Evolutionary conservation across 2,888 invertebrate genomes (phyloP).

Genomic region (Pollenia angustigena): DNA sequence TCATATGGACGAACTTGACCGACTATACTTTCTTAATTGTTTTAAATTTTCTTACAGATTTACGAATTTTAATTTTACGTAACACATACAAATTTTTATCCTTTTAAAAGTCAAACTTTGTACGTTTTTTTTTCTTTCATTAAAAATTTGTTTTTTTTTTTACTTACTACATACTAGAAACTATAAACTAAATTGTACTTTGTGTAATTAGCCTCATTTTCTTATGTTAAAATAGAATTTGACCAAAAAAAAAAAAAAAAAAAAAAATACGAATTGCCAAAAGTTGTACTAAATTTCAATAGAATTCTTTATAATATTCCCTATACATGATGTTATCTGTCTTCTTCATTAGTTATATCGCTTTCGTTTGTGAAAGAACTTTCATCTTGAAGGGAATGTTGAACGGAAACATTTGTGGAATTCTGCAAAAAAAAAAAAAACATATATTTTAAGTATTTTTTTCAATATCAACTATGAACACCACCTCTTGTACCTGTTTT

Average conservation of each 20-base stretch:
- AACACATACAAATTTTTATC: background rate
- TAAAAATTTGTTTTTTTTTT: background rate
- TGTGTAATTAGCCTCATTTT: conserved; percentile 62
- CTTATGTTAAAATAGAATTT: conserved; percentile 27
- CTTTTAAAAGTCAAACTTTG: background rate
- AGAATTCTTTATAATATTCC: conserved; percentile 6
- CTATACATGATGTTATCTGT: conserved; percentile 55
- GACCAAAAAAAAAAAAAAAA: conserved; percentile 17
- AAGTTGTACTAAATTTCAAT: conserved; percentile 61
- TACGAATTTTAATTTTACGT: too few species aligned
- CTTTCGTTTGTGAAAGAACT: conserved; percentile 26
- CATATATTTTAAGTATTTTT: background rate
- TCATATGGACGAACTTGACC: too few species aligned
- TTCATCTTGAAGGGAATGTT: conserved; percentile 50
- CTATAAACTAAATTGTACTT: conserved; percentile 68
- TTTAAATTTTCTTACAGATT: too few species aligned
- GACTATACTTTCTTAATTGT: too few species aligned
- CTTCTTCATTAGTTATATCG: conserved; percentile 4
- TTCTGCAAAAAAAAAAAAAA: conserved; percentile 27
- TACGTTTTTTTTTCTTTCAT: background rate
- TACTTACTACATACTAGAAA: conserved; percentile 19
- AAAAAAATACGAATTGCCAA: conserved; percentile 48
- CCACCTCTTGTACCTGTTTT: conserved; percentile 80
- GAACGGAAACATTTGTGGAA: conserved; percentile 18
- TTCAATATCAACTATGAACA: background rate